Percentiles rank a stretch among this genome's conserved stretches.
Evolutionary conservation across 2,888 invertebrate genomes (phyloP).

Genomic region (Nasonovia ribisnigri): DNA sequence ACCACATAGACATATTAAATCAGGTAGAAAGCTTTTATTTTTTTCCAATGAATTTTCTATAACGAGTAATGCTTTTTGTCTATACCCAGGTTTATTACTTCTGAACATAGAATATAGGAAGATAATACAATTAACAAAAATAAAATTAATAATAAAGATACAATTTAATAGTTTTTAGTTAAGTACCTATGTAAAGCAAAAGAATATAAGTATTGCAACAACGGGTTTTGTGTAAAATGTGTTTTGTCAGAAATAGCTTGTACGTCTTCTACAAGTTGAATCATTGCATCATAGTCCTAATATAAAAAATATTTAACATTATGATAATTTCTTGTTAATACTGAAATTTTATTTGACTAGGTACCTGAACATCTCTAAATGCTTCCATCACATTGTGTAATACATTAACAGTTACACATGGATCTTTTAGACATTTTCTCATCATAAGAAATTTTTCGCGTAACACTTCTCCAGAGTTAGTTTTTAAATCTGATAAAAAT

Average conservation of each 20-base stretch:
- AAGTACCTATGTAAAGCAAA: constrained; percentile 95
- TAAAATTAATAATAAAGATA: not conserved
- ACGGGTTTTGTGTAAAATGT: constrained; percentile 90
- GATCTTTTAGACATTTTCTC: constrained; percentile 94
- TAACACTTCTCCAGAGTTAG: constrained; percentile 84
- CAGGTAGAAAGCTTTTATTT: constrained; percentile 95
- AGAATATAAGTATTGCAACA: constrained; percentile 93
- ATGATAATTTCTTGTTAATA: not conserved
- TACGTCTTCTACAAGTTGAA: constrained; percentile 93
- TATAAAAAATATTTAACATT: constrained; percentile 60
- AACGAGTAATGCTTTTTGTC: constrained; percentile 92
- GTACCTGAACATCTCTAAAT: constrained; percentile 84
- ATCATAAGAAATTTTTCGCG: constrained; percentile 87
- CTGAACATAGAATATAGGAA: constrained; percentile 71
- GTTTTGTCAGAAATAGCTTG: constrained; percentile 88
- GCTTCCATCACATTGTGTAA: constrained; percentile 94
- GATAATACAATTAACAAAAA: not conserved
- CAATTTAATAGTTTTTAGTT: constrained; percentile 65
- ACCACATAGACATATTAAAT: constrained; percentile 97
- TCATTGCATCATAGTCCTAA: constrained; percentile 96
- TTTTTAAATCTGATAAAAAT: no score
- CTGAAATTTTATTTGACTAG: constrained; percentile 66
- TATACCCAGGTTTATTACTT: constrained; percentile 92
- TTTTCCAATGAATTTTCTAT: constrained; percentile 92
- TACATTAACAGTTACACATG: constrained; percentile 96